These are phyloP conservation scores for Halesus radiatus DNA, from an alignment of 1,140 invertebrate species.

Conservation along the genomic window DNA sequence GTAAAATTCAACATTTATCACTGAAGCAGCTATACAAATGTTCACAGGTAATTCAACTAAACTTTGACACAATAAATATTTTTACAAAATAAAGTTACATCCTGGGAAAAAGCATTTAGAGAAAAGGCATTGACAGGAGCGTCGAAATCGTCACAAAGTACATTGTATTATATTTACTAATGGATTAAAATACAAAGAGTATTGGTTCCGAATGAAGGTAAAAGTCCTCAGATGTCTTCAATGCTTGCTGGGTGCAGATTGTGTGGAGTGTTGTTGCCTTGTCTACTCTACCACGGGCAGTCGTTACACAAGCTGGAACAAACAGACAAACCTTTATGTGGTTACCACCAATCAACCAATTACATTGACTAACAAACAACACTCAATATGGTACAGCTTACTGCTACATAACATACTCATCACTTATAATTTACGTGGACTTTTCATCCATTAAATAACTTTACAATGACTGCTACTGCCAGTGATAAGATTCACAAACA, in stretches of 20 bases:
- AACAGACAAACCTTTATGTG: conserved; percentile 38
- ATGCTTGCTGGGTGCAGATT: conserved; percentile 88
- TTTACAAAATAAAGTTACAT: conserved; percentile 26
- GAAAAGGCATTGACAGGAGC: conserved; percentile 22
- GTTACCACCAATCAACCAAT: too few species aligned
- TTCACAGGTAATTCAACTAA: conserved; percentile 12
- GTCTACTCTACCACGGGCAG: conserved; percentile 78
- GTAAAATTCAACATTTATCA: conserved; percentile 24
- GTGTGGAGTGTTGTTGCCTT: conserved; percentile 72
- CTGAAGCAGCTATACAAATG: conserved; percentile 21
- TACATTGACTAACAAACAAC: too few species aligned
- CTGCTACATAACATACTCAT: too few species aligned
- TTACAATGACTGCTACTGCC: too few species aligned
- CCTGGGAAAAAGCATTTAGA: conserved; percentile 31
- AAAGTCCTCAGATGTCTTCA: conserved; percentile 90
- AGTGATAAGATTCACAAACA: too few species aligned
- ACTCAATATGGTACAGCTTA: too few species aligned
- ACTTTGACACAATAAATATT: conserved; percentile 22
- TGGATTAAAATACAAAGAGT: conserved; percentile 24
- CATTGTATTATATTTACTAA: conserved; percentile 35
- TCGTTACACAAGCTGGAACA: conserved; percentile 85
- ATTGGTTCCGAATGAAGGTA: conserved; percentile 37
- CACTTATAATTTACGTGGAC: too few species aligned
- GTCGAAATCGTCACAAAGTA: conserved; percentile 27
- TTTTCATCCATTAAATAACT: too few species aligned